Conservation (phyloP, 2,113 vertebrate species). For the Mastomys coucha region DNA sequence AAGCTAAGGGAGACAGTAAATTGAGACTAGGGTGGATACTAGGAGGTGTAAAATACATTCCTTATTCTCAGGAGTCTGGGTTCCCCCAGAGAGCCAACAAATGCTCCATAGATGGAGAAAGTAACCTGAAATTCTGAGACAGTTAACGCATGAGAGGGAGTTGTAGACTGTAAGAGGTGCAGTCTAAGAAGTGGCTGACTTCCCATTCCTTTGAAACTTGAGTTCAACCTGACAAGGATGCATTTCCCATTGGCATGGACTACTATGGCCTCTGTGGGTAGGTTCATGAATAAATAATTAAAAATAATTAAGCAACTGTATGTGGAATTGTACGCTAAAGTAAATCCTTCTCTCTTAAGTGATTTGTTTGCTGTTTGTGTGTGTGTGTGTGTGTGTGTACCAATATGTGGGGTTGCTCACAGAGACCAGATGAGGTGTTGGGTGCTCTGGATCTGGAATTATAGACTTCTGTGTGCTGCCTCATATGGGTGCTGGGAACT, state of each 20-base stretch:
- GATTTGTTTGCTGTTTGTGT: neutral
- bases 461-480: neutral
- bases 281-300: neutral
- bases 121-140: neutral
- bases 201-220: neutral
- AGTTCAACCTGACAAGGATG: neutral
- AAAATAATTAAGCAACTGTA: neutral
- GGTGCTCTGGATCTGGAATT: neutral
- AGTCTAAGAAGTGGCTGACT: neutral
- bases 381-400: neutral
- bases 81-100: constrained; percentile 6
- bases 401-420: neutral
- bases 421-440: neutral
- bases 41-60: neutral
- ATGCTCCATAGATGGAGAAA: neutral
- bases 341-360: neutral
- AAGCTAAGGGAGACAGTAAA: constrained; percentile 3
- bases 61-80: neutral
- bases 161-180: neutral
- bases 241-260: neutral
- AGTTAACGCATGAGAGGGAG: neutral
- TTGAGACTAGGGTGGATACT: neutral
- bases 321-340: neutral
- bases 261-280: neutral
- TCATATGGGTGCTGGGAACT: neutral